Percentiles rank a stretch among this genome's conserved stretches.
Conservation (phyloP, 2,113 vertebrate species). For the Protomyctophum bolini region DNA sequence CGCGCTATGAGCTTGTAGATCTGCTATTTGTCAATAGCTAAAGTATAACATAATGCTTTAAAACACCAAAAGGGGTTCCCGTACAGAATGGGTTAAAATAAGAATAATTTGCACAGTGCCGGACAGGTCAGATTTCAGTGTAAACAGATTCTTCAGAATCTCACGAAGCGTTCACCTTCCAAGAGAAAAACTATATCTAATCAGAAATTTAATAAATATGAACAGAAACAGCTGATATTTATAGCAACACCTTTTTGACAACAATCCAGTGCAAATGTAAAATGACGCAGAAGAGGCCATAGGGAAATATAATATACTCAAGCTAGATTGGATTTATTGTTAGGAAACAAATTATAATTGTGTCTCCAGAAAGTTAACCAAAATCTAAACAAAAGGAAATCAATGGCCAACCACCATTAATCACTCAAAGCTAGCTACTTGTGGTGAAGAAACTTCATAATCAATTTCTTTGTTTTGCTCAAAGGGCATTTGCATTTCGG, state of each 20-base stretch:
- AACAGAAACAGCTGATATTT: slow-evolving; percentile 62
- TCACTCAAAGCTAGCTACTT: slow-evolving; percentile 81
- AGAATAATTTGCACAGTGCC: neutral
- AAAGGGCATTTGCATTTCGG: slow-evolving; percentile 82
- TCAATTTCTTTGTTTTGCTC: slow-evolving; percentile 86
- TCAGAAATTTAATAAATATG: slow-evolving; percentile 67
- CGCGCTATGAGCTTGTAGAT: too few relatives aligned
- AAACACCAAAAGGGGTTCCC: too few relatives aligned
- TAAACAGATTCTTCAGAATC: slow-evolving; percentile 50
- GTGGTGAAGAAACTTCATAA: slow-evolving; percentile 82
- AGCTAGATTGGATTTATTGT: slow-evolving; percentile 85
- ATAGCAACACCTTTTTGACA: slow-evolving; percentile 63
- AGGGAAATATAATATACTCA: slow-evolving; percentile 75
- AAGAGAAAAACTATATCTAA: slow-evolving; percentile 70
- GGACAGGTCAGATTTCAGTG: slow-evolving; percentile 54
- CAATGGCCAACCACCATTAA: slow-evolving; percentile 82
- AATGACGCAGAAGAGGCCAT: slow-evolving; percentile 77
- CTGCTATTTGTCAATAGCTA: too few relatives aligned
- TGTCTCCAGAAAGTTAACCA: slow-evolving; percentile 83
- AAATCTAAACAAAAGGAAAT: slow-evolving; percentile 85
- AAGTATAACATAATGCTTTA: too few relatives aligned
- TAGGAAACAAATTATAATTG: slow-evolving; percentile 84
- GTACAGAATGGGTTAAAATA: too few relatives aligned
- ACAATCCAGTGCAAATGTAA: slow-evolving; percentile 72
- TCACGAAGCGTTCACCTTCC: slow-evolving; percentile 55